Conservation (phyloP, 1,140 invertebrate species). For the Stenopsyche tienmushanensis region DNA sequence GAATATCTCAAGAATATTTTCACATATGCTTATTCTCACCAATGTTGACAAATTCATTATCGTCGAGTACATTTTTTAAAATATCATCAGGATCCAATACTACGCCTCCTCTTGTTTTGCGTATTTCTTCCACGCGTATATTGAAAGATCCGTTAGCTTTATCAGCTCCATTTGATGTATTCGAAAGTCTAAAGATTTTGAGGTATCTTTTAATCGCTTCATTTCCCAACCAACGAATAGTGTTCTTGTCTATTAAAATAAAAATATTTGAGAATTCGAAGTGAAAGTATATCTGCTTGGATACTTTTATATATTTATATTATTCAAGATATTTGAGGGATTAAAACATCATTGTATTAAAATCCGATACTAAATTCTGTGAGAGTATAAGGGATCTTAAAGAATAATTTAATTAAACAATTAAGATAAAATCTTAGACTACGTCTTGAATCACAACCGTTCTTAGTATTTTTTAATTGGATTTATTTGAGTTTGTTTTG, state of each 20-base stretch:
- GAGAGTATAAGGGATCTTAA: not conserved
- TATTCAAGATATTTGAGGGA: not conserved
- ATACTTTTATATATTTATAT: constrained; percentile 2
- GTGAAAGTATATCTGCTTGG: not conserved
- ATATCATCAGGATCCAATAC: constrained; percentile 62
- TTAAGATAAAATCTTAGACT: not conserved
- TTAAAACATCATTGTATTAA: constrained; percentile 1
- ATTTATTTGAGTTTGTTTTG: no score
- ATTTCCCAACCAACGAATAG: constrained; percentile 59
- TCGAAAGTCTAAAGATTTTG: constrained; percentile 44
- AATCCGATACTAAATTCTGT: not conserved
- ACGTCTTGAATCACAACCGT: no score
- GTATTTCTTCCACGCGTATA: constrained; percentile 55
- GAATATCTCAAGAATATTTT: not conserved
- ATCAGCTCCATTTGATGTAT: constrained; percentile 42
- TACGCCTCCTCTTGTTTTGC: constrained; percentile 64
- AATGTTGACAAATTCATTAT: constrained; percentile 67
- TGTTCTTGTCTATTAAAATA: constrained; percentile 46
- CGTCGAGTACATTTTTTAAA: constrained; percentile 60
- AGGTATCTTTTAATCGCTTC: constrained; percentile 59
- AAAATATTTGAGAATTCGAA: not conserved
- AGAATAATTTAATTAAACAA: not conserved
- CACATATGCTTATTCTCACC: constrained; percentile 49
- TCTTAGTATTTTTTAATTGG: no score
- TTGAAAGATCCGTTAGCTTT: constrained; percentile 32